Conservation (phyloP, 1,140 invertebrate species). For the Drosophila miranda region DNA sequence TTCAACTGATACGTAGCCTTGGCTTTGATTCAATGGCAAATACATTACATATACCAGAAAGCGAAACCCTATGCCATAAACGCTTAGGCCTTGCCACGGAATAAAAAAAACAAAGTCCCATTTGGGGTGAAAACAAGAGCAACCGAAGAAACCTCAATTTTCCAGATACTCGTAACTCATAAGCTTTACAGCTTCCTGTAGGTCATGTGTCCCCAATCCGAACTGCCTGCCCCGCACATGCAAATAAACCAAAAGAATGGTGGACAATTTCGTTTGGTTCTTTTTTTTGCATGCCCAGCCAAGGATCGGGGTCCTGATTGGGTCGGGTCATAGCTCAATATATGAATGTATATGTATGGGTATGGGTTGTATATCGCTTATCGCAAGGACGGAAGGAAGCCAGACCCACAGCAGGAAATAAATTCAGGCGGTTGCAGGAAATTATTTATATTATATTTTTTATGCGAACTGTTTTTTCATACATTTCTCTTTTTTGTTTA, state of each 20-base stretch:
- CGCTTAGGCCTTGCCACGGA: neutral
- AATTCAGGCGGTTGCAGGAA: conserved; percentile 67
- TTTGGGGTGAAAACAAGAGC: conserved; percentile 30
- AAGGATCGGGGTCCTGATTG: conserved; percentile 35
- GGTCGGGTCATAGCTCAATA: conserved; percentile 33
- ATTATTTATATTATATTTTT: conserved; percentile 78
- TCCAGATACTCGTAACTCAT: conserved; percentile 65
- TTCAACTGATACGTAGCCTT: too few relatives aligned
- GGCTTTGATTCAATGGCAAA: too few relatives aligned
- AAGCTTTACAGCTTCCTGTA: conserved; percentile 65
- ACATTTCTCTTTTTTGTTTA: conserved; percentile 25
- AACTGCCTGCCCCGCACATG: conserved; percentile 37
- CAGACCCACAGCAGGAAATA: conserved; percentile 51
- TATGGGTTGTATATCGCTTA: conserved; percentile 39
- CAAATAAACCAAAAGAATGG: conserved; percentile 52
- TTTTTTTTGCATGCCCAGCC: conserved; percentile 27
- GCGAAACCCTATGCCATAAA: neutral
- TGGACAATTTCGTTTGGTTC: conserved; percentile 12
- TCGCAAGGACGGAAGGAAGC: conserved; percentile 64
- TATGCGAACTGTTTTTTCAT: conserved; percentile 56
- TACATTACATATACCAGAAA: too few relatives aligned
- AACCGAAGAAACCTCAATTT: conserved; percentile 54
- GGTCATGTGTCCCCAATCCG: conserved; percentile 42
- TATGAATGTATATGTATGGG: conserved; percentile 9
- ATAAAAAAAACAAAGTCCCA: neutral